Evolutionary conservation across 2,797 vertebrate species (phyloP).

Genomic region (Glossophaga mutica): DNA sequence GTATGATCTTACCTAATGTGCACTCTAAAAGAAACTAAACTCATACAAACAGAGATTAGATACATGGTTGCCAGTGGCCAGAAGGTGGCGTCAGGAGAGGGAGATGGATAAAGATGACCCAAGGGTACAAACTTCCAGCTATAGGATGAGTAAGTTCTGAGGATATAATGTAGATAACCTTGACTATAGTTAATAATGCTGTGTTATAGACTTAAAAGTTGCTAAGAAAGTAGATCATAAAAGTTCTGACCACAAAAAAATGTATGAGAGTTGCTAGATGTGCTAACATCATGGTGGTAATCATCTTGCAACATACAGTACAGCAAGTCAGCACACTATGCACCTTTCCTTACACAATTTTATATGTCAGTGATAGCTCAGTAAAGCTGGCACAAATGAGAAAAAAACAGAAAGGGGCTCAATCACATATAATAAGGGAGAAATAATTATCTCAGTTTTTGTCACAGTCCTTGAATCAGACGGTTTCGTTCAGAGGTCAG

Average conservation of each 20-base stretch:
- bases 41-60: background rate
- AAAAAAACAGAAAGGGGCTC: background rate
- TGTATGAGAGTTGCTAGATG: background rate
- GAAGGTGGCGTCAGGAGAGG: no score
- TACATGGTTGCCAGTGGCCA: background rate
- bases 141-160: background rate
- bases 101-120: background rate
- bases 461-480: background rate
- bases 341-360: background rate
- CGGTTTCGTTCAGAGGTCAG: background rate
- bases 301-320: background rate
- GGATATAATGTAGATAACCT: background rate
- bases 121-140: background rate
- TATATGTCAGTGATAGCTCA: background rate
- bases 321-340: background rate
- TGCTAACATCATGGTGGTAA: background rate
- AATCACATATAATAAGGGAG: background rate
- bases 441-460: background rate
- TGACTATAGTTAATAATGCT: background rate
- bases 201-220: background rate
- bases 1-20: background rate
- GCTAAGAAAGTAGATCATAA: background rate
- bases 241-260: background rate
- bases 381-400: background rate
- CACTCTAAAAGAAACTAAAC: background rate